Evolutionary conservation across 1,140 invertebrate species (phyloP).

Genomic region (Physella acuta): DNA sequence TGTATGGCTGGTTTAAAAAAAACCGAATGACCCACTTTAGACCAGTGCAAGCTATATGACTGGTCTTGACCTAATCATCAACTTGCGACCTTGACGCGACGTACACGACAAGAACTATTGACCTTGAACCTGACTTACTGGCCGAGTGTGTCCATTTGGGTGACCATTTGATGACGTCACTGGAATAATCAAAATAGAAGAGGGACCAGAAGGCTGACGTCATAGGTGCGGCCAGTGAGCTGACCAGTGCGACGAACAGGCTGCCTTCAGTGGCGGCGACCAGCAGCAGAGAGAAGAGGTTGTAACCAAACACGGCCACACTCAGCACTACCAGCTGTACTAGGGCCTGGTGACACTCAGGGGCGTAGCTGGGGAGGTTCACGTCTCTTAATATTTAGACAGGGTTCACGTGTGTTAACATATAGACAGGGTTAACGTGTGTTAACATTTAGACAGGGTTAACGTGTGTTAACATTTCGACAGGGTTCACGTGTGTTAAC

Average conservation of each 20-base stretch:
- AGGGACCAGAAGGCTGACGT: constrained; percentile 16
- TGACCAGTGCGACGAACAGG: constrained; percentile 6
- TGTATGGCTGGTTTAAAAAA: too few relatives aligned
- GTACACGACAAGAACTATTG: too few relatives aligned
- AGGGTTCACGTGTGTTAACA: too few relatives aligned
- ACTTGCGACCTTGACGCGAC: too few relatives aligned
- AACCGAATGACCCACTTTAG: too few relatives aligned
- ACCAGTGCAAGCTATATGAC: too few relatives aligned
- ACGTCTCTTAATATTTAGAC: too few relatives aligned
- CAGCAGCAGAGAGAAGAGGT: constrained; percentile 12
- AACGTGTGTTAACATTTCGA: too few relatives aligned
- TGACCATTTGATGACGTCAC: constrained; percentile 4
- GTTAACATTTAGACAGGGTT: too few relatives aligned
- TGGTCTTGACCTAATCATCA: too few relatives aligned
- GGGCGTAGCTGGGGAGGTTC: constrained; percentile 6
- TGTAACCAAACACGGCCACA: background rate
- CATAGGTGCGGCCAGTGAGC: background rate
- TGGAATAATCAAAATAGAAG: constrained; percentile 14
- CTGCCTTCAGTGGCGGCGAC: constrained; percentile 14
- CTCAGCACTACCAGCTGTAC: constrained; percentile 7
- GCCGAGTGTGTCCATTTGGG: constrained; percentile 6
- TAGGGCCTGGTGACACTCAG: constrained; percentile 5
- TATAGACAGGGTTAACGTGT: too few relatives aligned
- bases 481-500: too few relatives aligned
- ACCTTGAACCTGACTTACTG: background rate